These are phyloP conservation scores for Habroteleia sp. DNA, from an alignment of 2,888 invertebrate species.

Conservation along the genomic window DNA sequence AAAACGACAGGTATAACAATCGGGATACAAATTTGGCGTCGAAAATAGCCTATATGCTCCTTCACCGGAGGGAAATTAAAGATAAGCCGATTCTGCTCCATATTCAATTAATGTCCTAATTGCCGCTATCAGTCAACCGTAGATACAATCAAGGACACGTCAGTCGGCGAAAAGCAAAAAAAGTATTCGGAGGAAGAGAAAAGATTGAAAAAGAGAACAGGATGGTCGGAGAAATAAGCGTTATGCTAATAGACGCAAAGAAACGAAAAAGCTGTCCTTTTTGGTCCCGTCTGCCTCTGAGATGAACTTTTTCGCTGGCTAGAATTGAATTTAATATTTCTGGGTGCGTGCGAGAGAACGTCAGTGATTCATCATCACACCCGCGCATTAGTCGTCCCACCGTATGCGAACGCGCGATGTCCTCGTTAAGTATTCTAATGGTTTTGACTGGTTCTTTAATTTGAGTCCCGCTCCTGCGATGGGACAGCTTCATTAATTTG, in stretches of 20 bases:
- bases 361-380: conserved; percentile 81
- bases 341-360: conserved; percentile 73
- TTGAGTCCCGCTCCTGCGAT: conserved; percentile 63
- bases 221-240: conserved; percentile 16
- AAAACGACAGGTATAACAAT: conserved; percentile 40
- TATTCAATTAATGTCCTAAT: conserved; percentile 59
- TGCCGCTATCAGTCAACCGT: conserved; percentile 55
- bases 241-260: conserved; percentile 53
- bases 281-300: conserved; percentile 38
- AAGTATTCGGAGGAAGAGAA: conserved; percentile 6
- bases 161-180: conserved; percentile 13
- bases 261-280: conserved; percentile 37
- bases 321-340: conserved; percentile 77
- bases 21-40: conserved; percentile 29
- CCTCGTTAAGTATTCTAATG: conserved; percentile 81
- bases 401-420: conserved; percentile 71
- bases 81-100: conserved; percentile 39
- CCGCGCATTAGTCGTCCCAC: conserved; percentile 77
- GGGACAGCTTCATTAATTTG: conserved; percentile 74
- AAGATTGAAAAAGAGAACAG: neutral
- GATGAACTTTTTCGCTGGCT: conserved; percentile 68
- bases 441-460: conserved; percentile 72
- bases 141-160: conserved; percentile 60
- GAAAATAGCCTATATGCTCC: conserved; percentile 9
- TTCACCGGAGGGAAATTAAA: conserved; percentile 13